Base-by-base conservation (phyloP, 2,797 vertebrate species). In the Centropyge bicolor region DNA sequence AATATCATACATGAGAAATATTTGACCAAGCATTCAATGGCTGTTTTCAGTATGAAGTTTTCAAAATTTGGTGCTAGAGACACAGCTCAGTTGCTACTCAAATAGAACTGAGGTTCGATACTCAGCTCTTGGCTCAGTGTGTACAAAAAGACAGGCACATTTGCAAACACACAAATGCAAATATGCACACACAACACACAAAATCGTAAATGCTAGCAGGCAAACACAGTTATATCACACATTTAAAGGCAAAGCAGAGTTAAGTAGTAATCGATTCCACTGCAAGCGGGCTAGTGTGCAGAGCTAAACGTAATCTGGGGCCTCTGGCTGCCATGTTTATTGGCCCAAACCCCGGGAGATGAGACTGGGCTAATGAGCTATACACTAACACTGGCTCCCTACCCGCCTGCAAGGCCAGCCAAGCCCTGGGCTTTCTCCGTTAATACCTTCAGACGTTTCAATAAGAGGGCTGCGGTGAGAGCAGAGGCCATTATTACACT, bases 271-370 rank as follows among this genome's bases (percentile, higher is more conserved):
- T 91, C 82, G 69, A 94, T 93, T 93, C 84, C 81, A 96, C 94
- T 93, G 94, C 93, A 84, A 92, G 83, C 7, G 16, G 69, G 77
- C 80, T 78, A 78, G 79, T 89, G 83, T 85, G 80, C 45, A 52
- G 74, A 78, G 89, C 83, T 89, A 95, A 96, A 94, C 92, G 93
- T 96, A 96, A 96, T 96, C 96, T 94, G 94, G 93, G 95, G 94
- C 92, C 93, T 87, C 86, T 96, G 93, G 94, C 95, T 96, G 95
- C 94, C 94, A 95, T 96, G 93, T 95, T 96, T 97, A 95, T 95
- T 95, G 94, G 94, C 87, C 90, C 89, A 94, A 94, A 95, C 92
- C 95, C 94, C 89, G 3, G 82, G 94, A 95, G 94, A 92, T 95
- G 93, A 93, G 80, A 62, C 80, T 87, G 63, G 88, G 89, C 92